Conservation (phyloP, 2,113 vertebrate species). For the Xyliphius kryptos region DNA sequence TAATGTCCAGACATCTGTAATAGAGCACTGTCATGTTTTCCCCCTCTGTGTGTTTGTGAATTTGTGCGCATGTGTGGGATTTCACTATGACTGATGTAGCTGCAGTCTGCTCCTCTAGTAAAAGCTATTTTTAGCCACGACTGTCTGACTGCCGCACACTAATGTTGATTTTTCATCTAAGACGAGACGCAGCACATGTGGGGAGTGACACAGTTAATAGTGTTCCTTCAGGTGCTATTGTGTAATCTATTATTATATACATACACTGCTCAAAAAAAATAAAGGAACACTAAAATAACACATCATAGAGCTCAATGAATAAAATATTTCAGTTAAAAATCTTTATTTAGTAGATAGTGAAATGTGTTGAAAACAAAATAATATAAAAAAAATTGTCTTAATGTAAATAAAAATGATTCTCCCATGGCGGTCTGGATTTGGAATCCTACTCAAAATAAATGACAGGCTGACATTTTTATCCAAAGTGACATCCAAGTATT, state of each 20-base stretch:
- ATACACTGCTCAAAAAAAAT: too few species aligned
- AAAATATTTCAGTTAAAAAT: too few species aligned
- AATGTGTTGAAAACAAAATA: too few species aligned
- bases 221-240: background rate
- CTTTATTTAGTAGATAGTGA: too few species aligned
- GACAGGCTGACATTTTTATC: too few species aligned
- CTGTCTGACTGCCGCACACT: conserved; percentile 33
- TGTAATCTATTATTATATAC: background rate
- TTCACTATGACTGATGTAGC: conserved; percentile 39
- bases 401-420: too few species aligned
- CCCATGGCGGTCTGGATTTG: too few species aligned
- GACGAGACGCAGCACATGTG: background rate
- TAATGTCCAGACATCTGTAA: conserved; percentile 6
- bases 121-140: conserved; percentile 38
- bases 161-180: conserved; percentile 17
- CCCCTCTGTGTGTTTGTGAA: background rate
- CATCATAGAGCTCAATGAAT: too few species aligned
- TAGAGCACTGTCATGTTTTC: conserved; percentile 15
- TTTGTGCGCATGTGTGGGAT: conserved; percentile 13
- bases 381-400: too few species aligned
- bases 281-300: too few species aligned
- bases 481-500: too few species aligned
- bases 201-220: background rate
- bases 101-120: conserved; percentile 39
- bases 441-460: too few species aligned